Conservation (phyloP, 2,888 invertebrate genomes). For the Mesochorus sp. region DNA sequence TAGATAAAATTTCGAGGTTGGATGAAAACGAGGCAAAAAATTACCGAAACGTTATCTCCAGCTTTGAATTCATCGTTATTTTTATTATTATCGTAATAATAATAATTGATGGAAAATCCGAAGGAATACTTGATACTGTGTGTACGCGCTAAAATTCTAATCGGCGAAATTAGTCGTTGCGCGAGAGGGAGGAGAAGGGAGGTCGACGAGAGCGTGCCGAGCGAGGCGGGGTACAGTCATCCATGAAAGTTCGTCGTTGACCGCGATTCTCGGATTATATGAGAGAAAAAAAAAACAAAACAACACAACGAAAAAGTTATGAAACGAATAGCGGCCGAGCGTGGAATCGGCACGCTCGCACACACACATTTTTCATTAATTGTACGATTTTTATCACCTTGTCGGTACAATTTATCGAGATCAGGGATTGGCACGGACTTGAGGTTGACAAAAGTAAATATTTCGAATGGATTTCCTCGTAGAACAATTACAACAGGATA, state of each 20-base stretch:
- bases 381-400: conserved; percentile 46
- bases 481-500: neutral
- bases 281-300: neutral
- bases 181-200: conserved; percentile 14
- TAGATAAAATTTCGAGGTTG: conserved; percentile 12
- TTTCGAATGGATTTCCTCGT: neutral
- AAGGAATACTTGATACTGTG: conserved; percentile 55
- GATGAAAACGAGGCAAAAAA: conserved; percentile 19
- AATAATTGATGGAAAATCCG: conserved; percentile 38
- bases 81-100: conserved; percentile 25
- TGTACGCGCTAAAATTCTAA: conserved; percentile 79
- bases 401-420: conserved; percentile 43
- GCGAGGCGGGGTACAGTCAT: conserved; percentile 73
- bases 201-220: conserved; percentile 21
- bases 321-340: conserved; percentile 74
- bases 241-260: conserved; percentile 73
- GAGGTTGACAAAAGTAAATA: conserved; percentile 5
- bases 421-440: conserved; percentile 4
- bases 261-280: conserved; percentile 72
- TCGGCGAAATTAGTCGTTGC: conserved; percentile 79
- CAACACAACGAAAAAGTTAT: conserved; percentile 72
- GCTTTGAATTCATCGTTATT: conserved; percentile 21
- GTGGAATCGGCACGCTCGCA: conserved; percentile 46
- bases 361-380: conserved; percentile 51
- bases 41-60: neutral